phyloP scores from a whole-genome alignment of 2,797 vertebrate species.

The Peromyscus nudipes region DNA sequence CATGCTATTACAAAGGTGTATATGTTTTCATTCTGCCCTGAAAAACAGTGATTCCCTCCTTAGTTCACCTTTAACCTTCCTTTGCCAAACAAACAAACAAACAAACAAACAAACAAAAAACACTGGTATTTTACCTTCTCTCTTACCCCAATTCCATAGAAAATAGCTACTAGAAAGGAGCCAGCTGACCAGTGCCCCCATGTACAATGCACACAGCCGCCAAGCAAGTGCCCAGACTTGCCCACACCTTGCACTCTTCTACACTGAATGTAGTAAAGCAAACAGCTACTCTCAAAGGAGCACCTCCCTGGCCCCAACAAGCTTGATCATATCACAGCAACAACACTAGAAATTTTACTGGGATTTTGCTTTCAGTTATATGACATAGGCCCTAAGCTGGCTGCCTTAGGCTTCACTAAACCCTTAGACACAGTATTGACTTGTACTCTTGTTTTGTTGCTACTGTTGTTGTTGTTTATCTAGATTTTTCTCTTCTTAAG shows the following conservation, averaged over 20 bases:
- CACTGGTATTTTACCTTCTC: slow-evolving; percentile 20
- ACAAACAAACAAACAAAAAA: slow-evolving; percentile 15
- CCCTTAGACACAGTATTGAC: neutral
- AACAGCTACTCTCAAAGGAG: neutral
- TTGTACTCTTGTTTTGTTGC: neutral
- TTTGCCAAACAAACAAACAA: neutral
- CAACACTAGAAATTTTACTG: neutral
- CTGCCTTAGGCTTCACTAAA: neutral
- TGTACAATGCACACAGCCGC: neutral
- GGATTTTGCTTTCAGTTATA: neutral
- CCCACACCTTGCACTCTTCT: neutral
- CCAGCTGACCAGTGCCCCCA: neutral
- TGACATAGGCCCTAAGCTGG: neutral
- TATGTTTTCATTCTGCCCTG: neutral
- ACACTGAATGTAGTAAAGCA: rapidly evolving
- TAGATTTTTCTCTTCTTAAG: neutral
- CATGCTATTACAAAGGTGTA: neutral
- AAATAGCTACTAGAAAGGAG: neutral
- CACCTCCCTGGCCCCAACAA: neutral
- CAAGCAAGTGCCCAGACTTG: neutral
- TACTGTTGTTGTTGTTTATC: neutral
- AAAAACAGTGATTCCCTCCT: neutral
- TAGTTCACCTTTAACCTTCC: slow-evolving; percentile 34
- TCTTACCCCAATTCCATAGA: neutral
- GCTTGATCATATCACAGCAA: neutral